These are phyloP conservation scores for Oreochromis mossambicus DNA, from an alignment of 2,797 vertebrate genomes.

Conservation along the genomic window DNA sequence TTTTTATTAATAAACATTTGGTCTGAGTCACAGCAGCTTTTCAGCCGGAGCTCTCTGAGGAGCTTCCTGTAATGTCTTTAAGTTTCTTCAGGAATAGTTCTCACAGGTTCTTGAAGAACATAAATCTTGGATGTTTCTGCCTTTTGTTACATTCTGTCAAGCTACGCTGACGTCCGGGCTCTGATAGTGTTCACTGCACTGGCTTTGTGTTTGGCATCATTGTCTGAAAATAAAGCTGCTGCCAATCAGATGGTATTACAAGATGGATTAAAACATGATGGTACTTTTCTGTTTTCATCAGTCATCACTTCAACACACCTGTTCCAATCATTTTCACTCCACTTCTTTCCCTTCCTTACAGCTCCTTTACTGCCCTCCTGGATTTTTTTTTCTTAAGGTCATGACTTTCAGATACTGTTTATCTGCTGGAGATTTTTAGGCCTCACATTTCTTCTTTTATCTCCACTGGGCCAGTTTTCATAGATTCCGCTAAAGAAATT, in stretches of 20 bases:
- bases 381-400: background rate
- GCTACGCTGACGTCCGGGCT: accelerated
- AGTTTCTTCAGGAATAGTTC: background rate
- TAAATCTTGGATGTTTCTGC: background rate
- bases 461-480: background rate
- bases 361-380: background rate
- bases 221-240: background rate
- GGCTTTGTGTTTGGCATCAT: background rate
- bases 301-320: background rate
- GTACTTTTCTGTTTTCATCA: background rate
- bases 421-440: background rate
- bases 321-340: background rate
- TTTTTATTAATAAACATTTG: background rate
- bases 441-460: accelerated
- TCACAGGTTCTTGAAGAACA: background rate
- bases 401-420: background rate
- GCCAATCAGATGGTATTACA: background rate
- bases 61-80: background rate
- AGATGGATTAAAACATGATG: background rate
- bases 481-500: background rate
- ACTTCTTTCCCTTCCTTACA: background rate
- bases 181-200: background rate
- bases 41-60: background rate
- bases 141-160: background rate
- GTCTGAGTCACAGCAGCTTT: background rate